Evolutionary conservation across 2,888 invertebrate species (phyloP), one percentile per base, ranked within the genome.

Genomic region (Rhagium mordax): DNA sequence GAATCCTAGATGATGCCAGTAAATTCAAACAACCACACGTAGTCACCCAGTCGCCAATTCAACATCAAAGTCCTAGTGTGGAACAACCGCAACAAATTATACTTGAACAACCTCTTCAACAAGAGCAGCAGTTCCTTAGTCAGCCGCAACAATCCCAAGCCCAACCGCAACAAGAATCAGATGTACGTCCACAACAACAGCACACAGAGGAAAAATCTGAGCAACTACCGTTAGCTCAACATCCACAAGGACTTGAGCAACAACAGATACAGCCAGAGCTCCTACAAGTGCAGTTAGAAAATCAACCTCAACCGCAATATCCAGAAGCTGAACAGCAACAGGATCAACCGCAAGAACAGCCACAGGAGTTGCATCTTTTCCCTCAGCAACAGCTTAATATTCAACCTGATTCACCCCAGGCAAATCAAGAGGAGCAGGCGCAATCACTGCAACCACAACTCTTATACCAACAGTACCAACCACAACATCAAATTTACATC

Each of bases 1-100:
- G 76, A 1, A 66, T 78, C 10, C 72, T 75, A 3, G 71, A 76
- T 8, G 74, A 67, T 8, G 73, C 70, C 27, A 70, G 61, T 13
- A 49, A 16, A 18, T 8, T 49, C 0, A 18, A 16, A 15, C 48
- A 48, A n/a, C 13, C 21, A 49, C 60, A 15, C 18, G 15, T 27
- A n/a, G 51, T 53, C 8, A n/a, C 10, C 2, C 15, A 62, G 20
- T 29, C 27, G 41, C 24, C 66, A 20, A 8, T 29, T 13, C 66
- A 66, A 33, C 49, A 3, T 7, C 49, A 51, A 51, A 20, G 8
- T n/a, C 2, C 41, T 10, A n/a, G 4, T 41, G 13, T 41, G n/a
- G 41, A 10, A 41, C 41, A 41, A 41, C 10, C 41, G 13, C 33
- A 33, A 33, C 29, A 29, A 29, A 1, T 0, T 33, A 29, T 29